These are phyloP conservation scores for Maconellicoccus hirsutus DNA, from an alignment of 1,140 invertebrate species.

Conservation along the genomic window DNA sequence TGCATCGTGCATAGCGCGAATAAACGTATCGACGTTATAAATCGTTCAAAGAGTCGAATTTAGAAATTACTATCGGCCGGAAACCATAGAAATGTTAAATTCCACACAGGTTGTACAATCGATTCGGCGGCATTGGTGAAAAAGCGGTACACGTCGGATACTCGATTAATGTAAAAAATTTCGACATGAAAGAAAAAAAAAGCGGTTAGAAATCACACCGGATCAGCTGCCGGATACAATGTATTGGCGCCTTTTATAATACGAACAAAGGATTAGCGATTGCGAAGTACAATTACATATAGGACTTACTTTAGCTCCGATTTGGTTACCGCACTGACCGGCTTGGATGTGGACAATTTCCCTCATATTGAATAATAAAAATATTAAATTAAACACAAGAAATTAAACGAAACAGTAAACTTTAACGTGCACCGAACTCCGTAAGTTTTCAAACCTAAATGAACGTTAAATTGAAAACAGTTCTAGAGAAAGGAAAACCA, in stretches of 20 bases:
- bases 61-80: too few relatives aligned
- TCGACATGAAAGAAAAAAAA: too few relatives aligned
- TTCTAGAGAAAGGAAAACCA: not conserved
- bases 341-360: constrained; percentile 89
- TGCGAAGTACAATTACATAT: not conserved
- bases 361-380: constrained; percentile 49
- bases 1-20: too few relatives aligned
- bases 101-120: too few relatives aligned
- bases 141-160: too few relatives aligned
- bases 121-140: too few relatives aligned
- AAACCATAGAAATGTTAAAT: too few relatives aligned
- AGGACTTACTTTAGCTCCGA: constrained; percentile 72
- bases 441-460: not conserved
- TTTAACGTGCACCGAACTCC: not conserved
- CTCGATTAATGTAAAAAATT: too few relatives aligned
- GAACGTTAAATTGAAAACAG: constrained; percentile 4
- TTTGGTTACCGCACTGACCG: constrained; percentile 89
- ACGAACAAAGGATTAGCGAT: not conserved
- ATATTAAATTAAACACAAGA: not conserved
- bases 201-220: too few relatives aligned
- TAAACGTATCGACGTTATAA: too few relatives aligned
- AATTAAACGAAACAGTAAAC: not conserved
- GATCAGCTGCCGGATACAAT: not conserved
- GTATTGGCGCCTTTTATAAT: not conserved
- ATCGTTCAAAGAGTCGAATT: too few relatives aligned